Conservation (phyloP, 2,888 invertebrate species). For the Oxystoma pomonae region DNA sequence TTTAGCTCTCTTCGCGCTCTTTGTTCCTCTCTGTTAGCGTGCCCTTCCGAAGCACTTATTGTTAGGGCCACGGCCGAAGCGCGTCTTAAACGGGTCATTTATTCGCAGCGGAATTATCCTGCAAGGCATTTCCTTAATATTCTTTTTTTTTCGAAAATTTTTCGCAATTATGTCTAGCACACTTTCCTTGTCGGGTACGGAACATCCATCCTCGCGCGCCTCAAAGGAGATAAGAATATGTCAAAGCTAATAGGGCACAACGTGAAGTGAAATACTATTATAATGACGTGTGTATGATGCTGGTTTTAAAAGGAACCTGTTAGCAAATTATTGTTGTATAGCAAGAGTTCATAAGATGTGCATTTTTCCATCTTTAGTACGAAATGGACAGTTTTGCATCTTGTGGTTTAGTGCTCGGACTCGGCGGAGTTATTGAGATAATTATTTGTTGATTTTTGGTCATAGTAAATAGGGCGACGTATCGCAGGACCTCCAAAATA, state of each 20-base stretch:
- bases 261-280: background rate
- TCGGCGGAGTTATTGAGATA: too few relatives aligned
- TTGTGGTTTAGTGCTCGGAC: too few relatives aligned
- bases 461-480: too few relatives aligned
- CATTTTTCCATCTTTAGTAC: too few relatives aligned
- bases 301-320: background rate
- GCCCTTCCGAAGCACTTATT: background rate
- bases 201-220: background rate
- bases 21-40: background rate
- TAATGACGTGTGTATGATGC: background rate
- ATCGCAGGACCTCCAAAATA: too few relatives aligned
- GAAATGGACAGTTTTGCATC: too few relatives aligned
- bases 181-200: background rate
- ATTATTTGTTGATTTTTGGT: too few relatives aligned
- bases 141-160: background rate
- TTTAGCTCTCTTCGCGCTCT: background rate
- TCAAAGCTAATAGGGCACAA: background rate
- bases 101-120: background rate
- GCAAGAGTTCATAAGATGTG: too few relatives aligned
- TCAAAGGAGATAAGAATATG: background rate
- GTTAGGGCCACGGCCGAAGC: background rate
- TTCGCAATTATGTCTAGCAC: background rate
- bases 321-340: too few relatives aligned
- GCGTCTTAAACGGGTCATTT: background rate
- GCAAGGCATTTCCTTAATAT: background rate